Evolutionary conservation across 2,797 vertebrate species (phyloP).

Genomic region (Aphelocoma californica): DNA sequence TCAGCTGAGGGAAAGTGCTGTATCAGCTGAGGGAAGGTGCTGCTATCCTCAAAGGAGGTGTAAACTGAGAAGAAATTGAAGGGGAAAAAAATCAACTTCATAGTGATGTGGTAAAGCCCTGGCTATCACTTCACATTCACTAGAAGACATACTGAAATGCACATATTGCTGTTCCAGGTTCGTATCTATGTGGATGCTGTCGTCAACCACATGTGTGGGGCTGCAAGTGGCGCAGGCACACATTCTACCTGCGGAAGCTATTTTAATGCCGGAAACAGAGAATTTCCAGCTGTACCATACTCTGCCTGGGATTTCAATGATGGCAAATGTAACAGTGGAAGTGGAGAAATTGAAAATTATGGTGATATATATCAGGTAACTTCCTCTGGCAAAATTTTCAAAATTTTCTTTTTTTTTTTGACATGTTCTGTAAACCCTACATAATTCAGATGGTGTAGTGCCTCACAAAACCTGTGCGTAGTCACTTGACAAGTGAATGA

Average conservation of each 20-base stretch:
- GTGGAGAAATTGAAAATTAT: slow-evolving; percentile 85
- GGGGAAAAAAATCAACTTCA: neutral
- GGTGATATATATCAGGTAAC: slow-evolving; percentile 82
- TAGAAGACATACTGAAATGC: neutral
- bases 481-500: neutral
- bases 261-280: slow-evolving; percentile 78
- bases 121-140: neutral
- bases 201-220: slow-evolving; percentile 85
- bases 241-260: slow-evolving; percentile 82
- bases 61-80: neutral
- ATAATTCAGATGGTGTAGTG: neutral
- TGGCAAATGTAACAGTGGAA: slow-evolving; percentile 82
- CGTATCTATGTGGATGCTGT: slow-evolving; percentile 78
- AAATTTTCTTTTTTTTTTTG: neutral
- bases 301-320: slow-evolving; percentile 87
- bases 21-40: neutral
- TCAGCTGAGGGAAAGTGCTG: neutral
- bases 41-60: neutral
- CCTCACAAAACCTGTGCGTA: neutral
- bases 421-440: neutral
- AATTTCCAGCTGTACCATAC: slow-evolving; percentile 85
- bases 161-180: slow-evolving; percentile 67
- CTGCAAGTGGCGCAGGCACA: slow-evolving; percentile 77
- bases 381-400: neutral
- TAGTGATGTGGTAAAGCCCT: neutral